Evolutionary conservation across 1,140 invertebrate genomes (phyloP), one percentile per base, ranked within the genome.

Genomic region (Calephelis virginiensis): DNA sequence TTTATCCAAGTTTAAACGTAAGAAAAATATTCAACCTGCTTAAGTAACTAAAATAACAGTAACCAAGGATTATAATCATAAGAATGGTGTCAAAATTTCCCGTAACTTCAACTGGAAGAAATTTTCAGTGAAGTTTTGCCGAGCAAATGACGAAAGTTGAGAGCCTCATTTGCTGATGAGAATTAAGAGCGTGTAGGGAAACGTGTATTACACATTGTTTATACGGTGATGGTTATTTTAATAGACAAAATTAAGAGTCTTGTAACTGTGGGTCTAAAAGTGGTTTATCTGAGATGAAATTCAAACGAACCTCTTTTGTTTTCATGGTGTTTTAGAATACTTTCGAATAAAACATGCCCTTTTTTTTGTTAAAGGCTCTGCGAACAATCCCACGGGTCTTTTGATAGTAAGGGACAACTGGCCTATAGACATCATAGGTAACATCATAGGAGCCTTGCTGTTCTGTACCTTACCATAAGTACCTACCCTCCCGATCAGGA

Each of bases 81-180:
- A 64, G 46, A 67, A 69, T 61, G 74, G 69, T 79, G 78, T 78
- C 78, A 82, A 79, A 82, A 77, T 79, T 80, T 82, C 65, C 73
- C 68, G 56, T 65, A 71, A 67, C 66, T 77, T 72, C 66, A 69
- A 74, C 64, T 65, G 59, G 61, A 70, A 70, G 76, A 80, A 80
- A 76, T 81, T 81, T 74, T 43, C 43, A 68, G 61, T 69, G 47
- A 60, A 82, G 72, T 85, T 81, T 76, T 64, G 50, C 60, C 63
- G 64, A 71, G 63, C 64, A 81, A 86, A 86, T 78, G 80, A 78
- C 73, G 69, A 68, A 82, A 83, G 75, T 85, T 83, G 73, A 62
- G 61, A 76, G 72, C 74, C 5, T 75, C 73, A 75, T 74, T 75
- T 82, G 68, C 71, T 73, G 74, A 72, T 74, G 68, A 50, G 77